A percentile compares a stretch with the other conserved stretches of the same genome.
Conservation (phyloP, 1,140 invertebrate genomes). For the Grapholita molesta region DNA sequence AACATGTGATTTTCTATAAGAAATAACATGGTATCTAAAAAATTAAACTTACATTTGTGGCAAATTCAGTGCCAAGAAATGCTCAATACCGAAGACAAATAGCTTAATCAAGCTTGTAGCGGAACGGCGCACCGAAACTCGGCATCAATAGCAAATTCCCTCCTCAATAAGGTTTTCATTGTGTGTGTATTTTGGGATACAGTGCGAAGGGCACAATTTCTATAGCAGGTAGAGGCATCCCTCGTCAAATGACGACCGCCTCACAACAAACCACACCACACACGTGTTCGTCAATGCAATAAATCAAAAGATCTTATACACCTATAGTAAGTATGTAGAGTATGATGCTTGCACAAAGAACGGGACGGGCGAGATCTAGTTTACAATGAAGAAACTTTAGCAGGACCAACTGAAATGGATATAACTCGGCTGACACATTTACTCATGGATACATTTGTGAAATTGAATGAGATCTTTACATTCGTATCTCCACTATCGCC, state of each 20-base stretch:
- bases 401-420: neutral
- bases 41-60: slow-evolving; percentile 18
- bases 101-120: slow-evolving; percentile 46
- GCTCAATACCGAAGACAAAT: slow-evolving; percentile 20
- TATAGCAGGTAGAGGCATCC: slow-evolving; percentile 58
- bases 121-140: slow-evolving; percentile 31
- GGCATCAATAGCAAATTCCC: slow-evolving; percentile 53
- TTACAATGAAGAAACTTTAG: slow-evolving; percentile 15
- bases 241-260: slow-evolving; percentile 33
- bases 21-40: too few relatives aligned
- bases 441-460: slow-evolving; percentile 2
- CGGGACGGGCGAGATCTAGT: slow-evolving; percentile 1
- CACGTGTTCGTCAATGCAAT: slow-evolving; percentile 31
- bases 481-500: slow-evolving; percentile 15
- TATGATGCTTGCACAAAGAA: neutral
- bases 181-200: slow-evolving; percentile 28
- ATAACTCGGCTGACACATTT: neutral
- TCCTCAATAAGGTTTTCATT: slow-evolving; percentile 47
- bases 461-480: slow-evolving; percentile 15
- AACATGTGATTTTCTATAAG: too few relatives aligned
- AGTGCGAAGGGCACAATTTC: slow-evolving; percentile 33
- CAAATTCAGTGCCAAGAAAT: slow-evolving; percentile 17
- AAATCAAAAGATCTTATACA: slow-evolving; percentile 21
- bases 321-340: neutral
- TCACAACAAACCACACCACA: slow-evolving; percentile 28